Base-by-base conservation (phyloP, 2,113 vertebrate genomes). In the Grus americana region DNA sequence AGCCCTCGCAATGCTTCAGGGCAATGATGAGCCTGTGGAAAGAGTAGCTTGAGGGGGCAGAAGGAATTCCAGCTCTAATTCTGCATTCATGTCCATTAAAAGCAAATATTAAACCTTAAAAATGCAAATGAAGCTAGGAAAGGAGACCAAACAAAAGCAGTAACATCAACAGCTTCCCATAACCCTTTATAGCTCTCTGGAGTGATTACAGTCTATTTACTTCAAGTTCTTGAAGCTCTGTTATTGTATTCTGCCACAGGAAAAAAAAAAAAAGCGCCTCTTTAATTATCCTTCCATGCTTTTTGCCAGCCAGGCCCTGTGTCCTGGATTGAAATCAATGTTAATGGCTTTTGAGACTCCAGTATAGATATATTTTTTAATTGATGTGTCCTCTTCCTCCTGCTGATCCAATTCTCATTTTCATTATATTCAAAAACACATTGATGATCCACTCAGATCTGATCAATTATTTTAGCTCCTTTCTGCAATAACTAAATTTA, bases 401-500 rank as follows among this genome's bases (percentile, higher is more conserved):
- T 92, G 90, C 61, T 90, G 79, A 83, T 70, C 94, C 71, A 73
- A 14, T 93, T 87, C 75, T 85, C 79, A 93, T 95, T 97, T 98
- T 98, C 82, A 96, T 97, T 97, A 87, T 61, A 92, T 94, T 95
- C 87, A 91, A 94, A 96, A 94, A 12, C 55, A 92, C 74, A 90
- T 30, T 95, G 93, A 95, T 79, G 95, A 91, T 91, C 74, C 65
- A 78, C 72, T 95, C 88, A 92, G 73, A 90, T 90, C 79, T 92
- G 93, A 97, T 97, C 70, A 96, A 97, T 96, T 96, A 93, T 96
- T 98, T 97, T 98, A 97, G 84, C 95, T 97, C 90, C 96, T 98
- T 97, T 96, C 88, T 95, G 55, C 32, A 93, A 91, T 96, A 94
- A 85, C 80, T 85, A 91, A 86, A 92, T 96, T 97, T 97, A 97